phyloP scores from a whole-genome alignment of 2,888 invertebrate species.

The Drosophila mettleri region DNA sequence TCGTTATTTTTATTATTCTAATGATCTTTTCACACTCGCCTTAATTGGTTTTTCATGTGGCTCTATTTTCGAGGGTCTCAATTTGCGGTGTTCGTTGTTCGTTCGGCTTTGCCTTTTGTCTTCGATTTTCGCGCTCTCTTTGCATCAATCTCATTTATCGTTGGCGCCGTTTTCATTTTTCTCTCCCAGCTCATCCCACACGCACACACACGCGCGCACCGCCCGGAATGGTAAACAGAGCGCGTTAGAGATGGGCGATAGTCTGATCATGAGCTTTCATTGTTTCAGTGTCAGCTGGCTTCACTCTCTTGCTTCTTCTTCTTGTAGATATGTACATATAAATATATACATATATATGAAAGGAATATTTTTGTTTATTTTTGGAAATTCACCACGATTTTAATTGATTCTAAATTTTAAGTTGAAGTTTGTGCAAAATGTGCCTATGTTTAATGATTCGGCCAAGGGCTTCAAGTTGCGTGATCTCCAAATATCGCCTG shows the following conservation, averaged over 20 bases:
- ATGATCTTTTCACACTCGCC: background rate
- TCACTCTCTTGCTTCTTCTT: background rate
- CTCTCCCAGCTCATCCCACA: slow-evolving; percentile 22
- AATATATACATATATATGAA: background rate
- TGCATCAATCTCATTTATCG: slow-evolving; percentile 7
- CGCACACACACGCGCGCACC: slow-evolving; percentile 5
- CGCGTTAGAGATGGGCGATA: slow-evolving; percentile 48
- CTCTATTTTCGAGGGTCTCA: background rate
- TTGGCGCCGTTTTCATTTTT: slow-evolving; percentile 53
- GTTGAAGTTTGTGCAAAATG: slow-evolving; percentile 20
- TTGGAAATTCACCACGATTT: slow-evolving; percentile 1
- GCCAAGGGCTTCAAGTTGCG: too few species aligned
- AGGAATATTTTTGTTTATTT: too few species aligned
- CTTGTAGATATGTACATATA: background rate
- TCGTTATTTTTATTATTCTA: background rate
- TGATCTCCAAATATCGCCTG: too few species aligned
- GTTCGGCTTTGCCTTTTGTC: slow-evolving; percentile 2
- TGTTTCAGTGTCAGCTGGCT: slow-evolving; percentile 21
- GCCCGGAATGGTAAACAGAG: slow-evolving; percentile 39
- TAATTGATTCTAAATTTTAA: background rate
- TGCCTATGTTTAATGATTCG: too few species aligned
- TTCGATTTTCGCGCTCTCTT: slow-evolving; percentile 44
- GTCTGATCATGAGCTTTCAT: slow-evolving; percentile 37
- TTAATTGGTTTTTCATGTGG: background rate
- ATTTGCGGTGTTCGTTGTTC: slow-evolving; percentile 9